Evolutionary conservation across 2,797 vertebrate species (phyloP), one percentile per base, ranked within the genome.

Genomic region (Sebastes oblongus): DNA sequence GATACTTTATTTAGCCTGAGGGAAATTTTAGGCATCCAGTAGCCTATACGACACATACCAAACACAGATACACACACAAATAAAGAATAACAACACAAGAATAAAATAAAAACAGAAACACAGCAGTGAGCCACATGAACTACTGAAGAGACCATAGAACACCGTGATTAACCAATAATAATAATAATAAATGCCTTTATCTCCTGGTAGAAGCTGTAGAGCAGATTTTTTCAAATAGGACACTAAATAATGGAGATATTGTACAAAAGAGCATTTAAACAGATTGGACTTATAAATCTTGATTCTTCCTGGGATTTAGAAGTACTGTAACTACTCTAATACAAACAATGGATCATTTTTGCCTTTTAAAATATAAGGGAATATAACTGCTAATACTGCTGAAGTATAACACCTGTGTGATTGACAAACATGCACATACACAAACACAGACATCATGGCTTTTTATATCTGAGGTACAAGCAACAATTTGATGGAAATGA

Each of bases 101-200:
- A 50, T 50, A 46, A 20, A 46, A 0, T 18, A 14, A 46, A 46
- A 46, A 46, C 0, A 46, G 42, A 18, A 46, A 46, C 42, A 18
- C 42, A 20, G 16, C 42, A 18, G 7, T 46, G 16, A 46, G 42
- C 0, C 42, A 46, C 42, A 46, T 46, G 16, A 46, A 46, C 42
- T 46, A 46, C 42, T 46, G 0, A 0, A 46, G 42, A 46, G 42
- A 46, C 16, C 0, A 0, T 8, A 46, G 7, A 0, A 46, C 7
- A 0, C 42, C 3, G 16, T 8, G 42, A 2, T 18, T 42, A 0
- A 42, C 39, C 39, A 42, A 42, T 16, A 42, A 42, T 42, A 42
- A 39, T 39, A 39, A 42, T 27, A 36, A 39, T 34, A 27, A 4
- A 6, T 34, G 8, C 13, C n/a, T 60, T 30, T 11, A 46, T 32